Conservation (phyloP, 2,888 invertebrate genomes). For the Eupithecia pulchellata region DNA sequence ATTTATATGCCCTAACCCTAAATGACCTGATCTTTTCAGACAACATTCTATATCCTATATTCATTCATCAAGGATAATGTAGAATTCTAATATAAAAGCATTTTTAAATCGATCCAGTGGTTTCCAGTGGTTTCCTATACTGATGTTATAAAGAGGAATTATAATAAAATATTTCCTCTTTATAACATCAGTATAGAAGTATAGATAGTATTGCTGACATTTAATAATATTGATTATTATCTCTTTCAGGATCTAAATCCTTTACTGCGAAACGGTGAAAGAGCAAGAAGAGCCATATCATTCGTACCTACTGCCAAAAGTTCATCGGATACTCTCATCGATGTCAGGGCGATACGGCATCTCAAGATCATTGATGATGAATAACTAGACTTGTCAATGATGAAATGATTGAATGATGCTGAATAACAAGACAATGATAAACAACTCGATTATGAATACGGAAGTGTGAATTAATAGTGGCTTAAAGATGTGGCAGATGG, state of each 20-base stretch:
- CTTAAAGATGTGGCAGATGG: not conserved
- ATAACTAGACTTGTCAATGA: constrained; percentile 47
- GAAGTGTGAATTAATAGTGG: not conserved
- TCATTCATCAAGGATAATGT: too few relatives aligned
- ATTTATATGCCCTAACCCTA: not conserved
- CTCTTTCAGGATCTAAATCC: constrained; percentile 80
- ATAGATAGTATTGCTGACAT: too few relatives aligned
- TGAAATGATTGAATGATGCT: not conserved
- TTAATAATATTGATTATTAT: not conserved
- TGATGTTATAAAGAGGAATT: too few relatives aligned
- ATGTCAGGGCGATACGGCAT: constrained; percentile 75
- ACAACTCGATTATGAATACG: not conserved
- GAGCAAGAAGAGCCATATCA: constrained; percentile 88
- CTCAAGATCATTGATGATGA: constrained; percentile 72
- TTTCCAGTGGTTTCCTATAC: too few relatives aligned
- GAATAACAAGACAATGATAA: not conserved
- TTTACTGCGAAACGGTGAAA: constrained; percentile 83
- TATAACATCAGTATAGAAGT: too few relatives aligned
- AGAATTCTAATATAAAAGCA: too few relatives aligned
- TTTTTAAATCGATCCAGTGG: too few relatives aligned
- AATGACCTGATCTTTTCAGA: too few relatives aligned
- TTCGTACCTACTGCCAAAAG: constrained; percentile 88
- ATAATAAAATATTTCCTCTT: too few relatives aligned
- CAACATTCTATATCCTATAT: too few relatives aligned
- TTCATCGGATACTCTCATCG: constrained; percentile 80